Evolutionary conservation across 2,888 invertebrate species (phyloP).

Genomic region (Metellina segmentata): DNA sequence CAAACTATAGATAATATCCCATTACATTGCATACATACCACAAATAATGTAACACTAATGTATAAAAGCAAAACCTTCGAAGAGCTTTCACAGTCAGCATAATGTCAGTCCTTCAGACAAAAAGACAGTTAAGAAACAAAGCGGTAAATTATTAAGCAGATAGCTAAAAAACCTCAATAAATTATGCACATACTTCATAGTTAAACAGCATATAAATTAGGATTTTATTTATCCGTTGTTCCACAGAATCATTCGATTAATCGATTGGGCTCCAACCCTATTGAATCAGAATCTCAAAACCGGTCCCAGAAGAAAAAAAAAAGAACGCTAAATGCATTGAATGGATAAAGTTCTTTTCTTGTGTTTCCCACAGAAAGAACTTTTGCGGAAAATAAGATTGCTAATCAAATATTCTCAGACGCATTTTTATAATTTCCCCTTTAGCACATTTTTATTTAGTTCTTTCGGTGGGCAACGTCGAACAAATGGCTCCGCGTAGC

Average conservation of each 20-base stretch:
- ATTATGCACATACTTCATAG: conserved; percentile 7
- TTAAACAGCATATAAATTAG: conserved; percentile 29
- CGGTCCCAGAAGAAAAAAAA: not conserved
- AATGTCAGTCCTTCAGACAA: not conserved
- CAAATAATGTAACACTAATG: no score
- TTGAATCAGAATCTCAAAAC: not conserved
- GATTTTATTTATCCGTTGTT: conserved; percentile 32
- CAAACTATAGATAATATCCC: no score
- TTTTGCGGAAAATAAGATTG: conserved; percentile 26
- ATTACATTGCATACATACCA: no score
- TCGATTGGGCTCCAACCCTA: conserved; percentile 8
- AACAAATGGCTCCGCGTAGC: not conserved
- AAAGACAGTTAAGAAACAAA: not conserved
- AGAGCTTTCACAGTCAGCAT: not conserved
- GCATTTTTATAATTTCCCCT: conserved; percentile 9
- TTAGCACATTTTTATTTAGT: not conserved
- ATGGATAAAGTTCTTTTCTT: conserved; percentile 17
- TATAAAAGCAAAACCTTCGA: no score
- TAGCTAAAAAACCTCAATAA: not conserved
- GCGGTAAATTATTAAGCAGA: not conserved
- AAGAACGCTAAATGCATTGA: not conserved
- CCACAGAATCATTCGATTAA: conserved; percentile 29
- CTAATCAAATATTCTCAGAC: conserved; percentile 40
- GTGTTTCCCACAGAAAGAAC: conserved; percentile 8
- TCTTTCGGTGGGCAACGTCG: not conserved